Percentiles rank a stretch among this genome's conserved stretches.
phyloP scores from a whole-genome alignment of 2,797 vertebrate species.

The Gorsachius magnificus region DNA sequence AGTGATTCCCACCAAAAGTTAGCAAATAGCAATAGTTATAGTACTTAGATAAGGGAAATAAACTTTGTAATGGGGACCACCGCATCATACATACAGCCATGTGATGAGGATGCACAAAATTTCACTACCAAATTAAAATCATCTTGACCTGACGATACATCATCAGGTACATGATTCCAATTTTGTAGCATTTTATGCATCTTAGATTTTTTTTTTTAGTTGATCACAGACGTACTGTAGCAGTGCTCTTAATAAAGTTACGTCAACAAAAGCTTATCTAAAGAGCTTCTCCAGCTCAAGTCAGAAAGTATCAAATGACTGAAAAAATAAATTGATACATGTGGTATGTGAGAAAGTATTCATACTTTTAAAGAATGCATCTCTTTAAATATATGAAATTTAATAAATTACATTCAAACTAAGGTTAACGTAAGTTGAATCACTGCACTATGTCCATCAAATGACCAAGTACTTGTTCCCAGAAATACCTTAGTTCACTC shows the following conservation, averaged over 20 bases:
- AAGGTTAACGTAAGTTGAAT: conserved; percentile 74
- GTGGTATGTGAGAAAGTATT: conserved; percentile 77
- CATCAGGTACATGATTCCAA: conserved; percentile 16
- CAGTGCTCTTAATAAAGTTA: conserved; percentile 71
- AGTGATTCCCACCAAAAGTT: conserved; percentile 61
- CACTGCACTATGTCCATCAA: conserved; percentile 79
- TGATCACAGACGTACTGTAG: conserved; percentile 54
- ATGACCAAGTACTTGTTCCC: conserved; percentile 83
- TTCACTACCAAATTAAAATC: conserved; percentile 43
- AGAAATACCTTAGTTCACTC: conserved; percentile 78
- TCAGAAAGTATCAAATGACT: conserved; percentile 77
- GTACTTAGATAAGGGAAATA: conserved; percentile 27
- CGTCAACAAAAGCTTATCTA: conserved; percentile 74
- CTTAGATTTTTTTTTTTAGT: conserved; percentile 13
- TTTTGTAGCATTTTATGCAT: conserved; percentile 18
- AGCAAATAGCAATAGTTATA: conserved; percentile 47
- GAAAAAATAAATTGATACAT: conserved; percentile 76
- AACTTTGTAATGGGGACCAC: conserved; percentile 61
- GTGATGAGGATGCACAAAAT: conserved; percentile 48
- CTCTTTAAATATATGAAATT: conserved; percentile 81
- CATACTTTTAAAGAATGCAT: conserved; percentile 74
- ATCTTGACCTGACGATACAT: neutral
- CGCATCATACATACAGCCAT: conserved; percentile 59
- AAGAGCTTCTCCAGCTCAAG: conserved; percentile 74
- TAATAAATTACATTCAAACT: conserved; percentile 83